phyloP scores from a whole-genome alignment of 1,140 invertebrate species.

The Procambarus virginalis region DNA sequence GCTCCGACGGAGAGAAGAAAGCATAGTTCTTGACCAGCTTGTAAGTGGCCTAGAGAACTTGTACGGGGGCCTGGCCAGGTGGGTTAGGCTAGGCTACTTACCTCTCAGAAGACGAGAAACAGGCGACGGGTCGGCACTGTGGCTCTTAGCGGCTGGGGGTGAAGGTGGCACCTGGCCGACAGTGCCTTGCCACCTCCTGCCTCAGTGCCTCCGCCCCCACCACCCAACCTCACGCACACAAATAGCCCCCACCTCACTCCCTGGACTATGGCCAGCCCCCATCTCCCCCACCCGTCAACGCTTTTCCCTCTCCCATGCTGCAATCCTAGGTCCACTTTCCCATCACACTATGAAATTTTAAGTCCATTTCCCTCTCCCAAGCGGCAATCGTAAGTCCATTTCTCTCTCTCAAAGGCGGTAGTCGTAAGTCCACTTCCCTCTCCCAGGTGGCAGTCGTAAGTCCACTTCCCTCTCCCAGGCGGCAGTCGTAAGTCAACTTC shows the following conservation, averaged over 20 bases:
- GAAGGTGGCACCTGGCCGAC: conserved; percentile 1
- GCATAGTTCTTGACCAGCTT: too few species aligned
- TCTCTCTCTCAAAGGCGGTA: too few species aligned
- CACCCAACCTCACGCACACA: conserved; percentile 7
- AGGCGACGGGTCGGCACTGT: neutral
- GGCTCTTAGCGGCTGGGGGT: conserved; percentile 5
- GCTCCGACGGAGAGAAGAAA: too few species aligned
- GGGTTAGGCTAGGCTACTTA: neutral
- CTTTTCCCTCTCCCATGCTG: neutral
- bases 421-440: too few species aligned
- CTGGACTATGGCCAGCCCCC: conserved; percentile 3
- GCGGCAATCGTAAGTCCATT: neutral
- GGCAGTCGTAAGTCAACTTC: too few species aligned
- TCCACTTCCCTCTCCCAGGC: too few species aligned
- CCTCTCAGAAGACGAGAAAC: neutral
- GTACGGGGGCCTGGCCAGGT: neutral
- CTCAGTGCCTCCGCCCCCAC: conserved; percentile 13
- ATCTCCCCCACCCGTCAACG: neutral
- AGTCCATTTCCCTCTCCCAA: neutral
- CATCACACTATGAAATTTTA: neutral
- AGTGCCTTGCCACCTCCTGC: neutral
- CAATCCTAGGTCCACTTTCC: neutral
- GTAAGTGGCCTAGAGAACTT: neutral
- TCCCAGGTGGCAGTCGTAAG: too few species aligned
- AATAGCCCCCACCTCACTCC: conserved; percentile 12